These are phyloP conservation scores for rabbit (Oryctolagus cuniculus) DNA, from an alignment of 2,113 vertebrate species.

Conservation along the genomic window mOryCun1.1 NC_091436.1:100366001-100366500, in stretches of 20 bases:
- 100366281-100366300: background rate
- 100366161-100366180: background rate
- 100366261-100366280: background rate
- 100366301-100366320: background rate
- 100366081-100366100: background rate
- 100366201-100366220: conserved; percentile 8
- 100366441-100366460: conserved; percentile 54
- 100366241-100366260: background rate
- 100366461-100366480: conserved; percentile 71
- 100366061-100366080: background rate
- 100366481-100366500: conserved; percentile 43
- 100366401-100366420: conserved; percentile 49
- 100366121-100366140: background rate
- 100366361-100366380: background rate
- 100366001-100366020: background rate
- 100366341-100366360: conserved; percentile 3
- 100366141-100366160: background rate
- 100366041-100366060: background rate
- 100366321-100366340: background rate
- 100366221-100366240: background rate
- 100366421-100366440: conserved; percentile 81
- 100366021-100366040: background rate
- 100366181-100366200: background rate
- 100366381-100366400: conserved; percentile 1
- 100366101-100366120: background rate